Conservation (phyloP, 1,140 invertebrate genomes). For the Bursaphelenchus mucronatus region DNA sequence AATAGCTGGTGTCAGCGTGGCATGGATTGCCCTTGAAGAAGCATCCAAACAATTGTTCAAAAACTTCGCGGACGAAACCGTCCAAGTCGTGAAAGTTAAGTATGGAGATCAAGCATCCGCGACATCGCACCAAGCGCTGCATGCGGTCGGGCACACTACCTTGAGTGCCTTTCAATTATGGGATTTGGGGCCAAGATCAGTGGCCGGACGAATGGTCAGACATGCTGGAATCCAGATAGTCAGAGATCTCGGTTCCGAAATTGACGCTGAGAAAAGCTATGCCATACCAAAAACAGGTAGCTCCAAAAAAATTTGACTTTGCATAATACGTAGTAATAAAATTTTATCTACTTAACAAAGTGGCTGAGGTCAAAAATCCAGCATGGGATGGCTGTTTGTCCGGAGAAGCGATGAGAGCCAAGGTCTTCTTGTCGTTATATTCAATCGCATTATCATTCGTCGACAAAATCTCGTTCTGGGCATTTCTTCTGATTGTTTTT, state of each 20-base stretch:
- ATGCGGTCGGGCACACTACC: constrained; percentile 44
- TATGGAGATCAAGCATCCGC: constrained; percentile 34
- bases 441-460: neutral
- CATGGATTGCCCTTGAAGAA: constrained; percentile 44
- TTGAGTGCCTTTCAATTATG: constrained; percentile 41
- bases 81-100: constrained; percentile 41
- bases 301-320: no score
- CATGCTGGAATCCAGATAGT: constrained; percentile 44
- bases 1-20: constrained; percentile 33
- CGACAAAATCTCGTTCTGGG: neutral
- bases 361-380: constrained; percentile 35
- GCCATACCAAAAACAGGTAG: no score
- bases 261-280: no score
- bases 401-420: constrained; percentile 34
- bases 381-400: constrained; percentile 51
- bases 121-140: constrained; percentile 34
- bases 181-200: constrained; percentile 39
- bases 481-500: neutral
- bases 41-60: constrained; percentile 35
- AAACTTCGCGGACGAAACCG: constrained; percentile 42
- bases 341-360: constrained; percentile 1
- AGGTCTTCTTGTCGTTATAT: neutral
- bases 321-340: no score
- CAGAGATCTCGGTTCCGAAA: neutral
- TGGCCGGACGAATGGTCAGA: constrained; percentile 44